A percentile compares a stretch with the other conserved stretches of the same genome.
These are phyloP conservation scores for Rhea americana DNA, from an alignment of 2,113 vertebrate genomes.

Conservation along the genomic window DNA sequence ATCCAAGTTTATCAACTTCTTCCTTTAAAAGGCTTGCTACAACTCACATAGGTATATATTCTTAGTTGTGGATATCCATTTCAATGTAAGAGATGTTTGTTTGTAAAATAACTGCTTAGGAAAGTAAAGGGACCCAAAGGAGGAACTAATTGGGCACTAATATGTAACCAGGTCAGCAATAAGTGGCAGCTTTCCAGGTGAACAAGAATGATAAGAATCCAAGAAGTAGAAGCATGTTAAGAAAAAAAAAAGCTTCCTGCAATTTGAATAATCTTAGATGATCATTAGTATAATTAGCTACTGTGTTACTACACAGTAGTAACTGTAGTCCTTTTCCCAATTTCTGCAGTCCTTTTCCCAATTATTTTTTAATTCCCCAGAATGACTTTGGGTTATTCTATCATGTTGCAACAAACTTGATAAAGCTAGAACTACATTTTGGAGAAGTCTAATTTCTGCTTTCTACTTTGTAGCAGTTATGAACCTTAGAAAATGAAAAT, in stretches of 20 bases:
- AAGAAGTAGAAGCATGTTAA: background rate
- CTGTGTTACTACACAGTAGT: background rate
- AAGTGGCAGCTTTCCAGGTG: background rate
- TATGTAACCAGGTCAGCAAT: background rate
- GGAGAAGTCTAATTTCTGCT: background rate
- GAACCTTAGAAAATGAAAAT: background rate
- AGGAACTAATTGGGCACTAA: background rate
- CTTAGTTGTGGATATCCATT: background rate
- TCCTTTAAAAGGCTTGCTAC: background rate
- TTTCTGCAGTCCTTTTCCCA: background rate
- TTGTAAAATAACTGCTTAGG: background rate
- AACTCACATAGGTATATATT: background rate
- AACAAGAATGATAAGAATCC: background rate
- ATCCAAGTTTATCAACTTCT: background rate
- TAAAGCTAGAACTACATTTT: background rate
- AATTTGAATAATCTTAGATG: background rate
- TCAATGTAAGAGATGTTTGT: background rate
- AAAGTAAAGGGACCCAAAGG: background rate
- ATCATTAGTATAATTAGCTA: background rate
- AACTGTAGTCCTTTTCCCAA: background rate
- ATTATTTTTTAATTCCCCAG: background rate
- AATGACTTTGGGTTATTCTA: background rate
- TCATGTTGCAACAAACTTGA: background rate
- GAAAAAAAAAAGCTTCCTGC: background rate
- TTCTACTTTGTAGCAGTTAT: background rate